These are phyloP conservation scores for Miopithecus talapoin DNA, from an alignment of 2,797 vertebrate genomes.

Conservation along the genomic window DNA sequence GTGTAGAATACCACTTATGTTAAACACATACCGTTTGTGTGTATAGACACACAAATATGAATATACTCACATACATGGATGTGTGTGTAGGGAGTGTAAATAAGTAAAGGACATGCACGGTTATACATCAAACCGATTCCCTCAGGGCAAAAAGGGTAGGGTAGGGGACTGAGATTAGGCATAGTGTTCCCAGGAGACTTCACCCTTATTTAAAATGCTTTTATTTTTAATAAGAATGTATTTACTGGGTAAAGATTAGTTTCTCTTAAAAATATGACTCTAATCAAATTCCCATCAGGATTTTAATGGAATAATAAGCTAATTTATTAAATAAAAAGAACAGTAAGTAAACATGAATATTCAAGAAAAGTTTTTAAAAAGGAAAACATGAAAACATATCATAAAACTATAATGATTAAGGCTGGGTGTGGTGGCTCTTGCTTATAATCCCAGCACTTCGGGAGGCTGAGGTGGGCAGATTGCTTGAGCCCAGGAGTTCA, in stretches of 20 bases:
- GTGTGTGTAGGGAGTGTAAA: too few species aligned
- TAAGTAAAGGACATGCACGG: neutral
- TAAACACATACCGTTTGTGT: neutral
- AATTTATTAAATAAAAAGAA: conserved; percentile 12
- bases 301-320: neutral
- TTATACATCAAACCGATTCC: neutral
- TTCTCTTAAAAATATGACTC: neutral
- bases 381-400: neutral
- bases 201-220: neutral
- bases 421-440: neutral
- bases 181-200: neutral
- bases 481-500: neutral
- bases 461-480: neutral
- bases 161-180: neutral
- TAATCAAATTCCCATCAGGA: neutral
- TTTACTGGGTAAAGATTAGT: neutral
- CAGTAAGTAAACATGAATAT: neutral
- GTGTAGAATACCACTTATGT: neutral
- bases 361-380: neutral
- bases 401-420: neutral
- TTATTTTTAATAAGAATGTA: conserved; percentile 10
- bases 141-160: neutral
- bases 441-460: neutral
- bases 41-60: neutral
- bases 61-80: neutral